These are phyloP conservation scores for Albula glossodonta DNA, from an alignment of 2,113 vertebrate species.

Conservation along the genomic window DNA sequence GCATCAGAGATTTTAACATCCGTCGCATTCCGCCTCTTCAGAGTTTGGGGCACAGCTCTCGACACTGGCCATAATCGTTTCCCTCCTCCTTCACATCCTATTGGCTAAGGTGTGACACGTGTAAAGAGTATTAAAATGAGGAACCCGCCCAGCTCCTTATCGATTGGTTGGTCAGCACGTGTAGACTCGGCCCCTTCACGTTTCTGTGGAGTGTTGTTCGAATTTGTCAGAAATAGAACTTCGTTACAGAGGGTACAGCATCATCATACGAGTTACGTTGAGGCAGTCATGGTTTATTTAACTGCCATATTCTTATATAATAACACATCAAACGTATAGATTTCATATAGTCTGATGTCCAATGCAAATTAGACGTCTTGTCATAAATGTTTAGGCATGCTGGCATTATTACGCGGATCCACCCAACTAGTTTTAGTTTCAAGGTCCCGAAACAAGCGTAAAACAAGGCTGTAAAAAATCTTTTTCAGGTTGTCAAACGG, in stretches of 20 bases:
- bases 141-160: neutral
- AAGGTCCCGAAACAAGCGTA: too few species aligned
- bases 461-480: too few species aligned
- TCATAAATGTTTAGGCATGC: neutral
- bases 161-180: slow-evolving; percentile 38
- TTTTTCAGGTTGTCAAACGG: too few species aligned
- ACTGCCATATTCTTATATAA: neutral
- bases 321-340: neutral
- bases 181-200: slow-evolving; percentile 45
- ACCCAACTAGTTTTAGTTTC: too few species aligned
- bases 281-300: neutral
- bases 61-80: slow-evolving; percentile 4
- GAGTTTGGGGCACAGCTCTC: slow-evolving; percentile 23
- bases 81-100: slow-evolving; percentile 12
- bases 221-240: slow-evolving; percentile 1
- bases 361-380: neutral
- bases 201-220: slow-evolving; percentile 36
- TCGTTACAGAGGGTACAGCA: neutral
- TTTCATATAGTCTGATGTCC: neutral
- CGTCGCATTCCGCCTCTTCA: neutral
- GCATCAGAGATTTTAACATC: neutral
- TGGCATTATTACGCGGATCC: neutral
- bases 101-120: slow-evolving; percentile 41
- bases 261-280: neutral
- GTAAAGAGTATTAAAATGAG: slow-evolving; percentile 34